phyloP scores from a whole-genome alignment of 2,888 invertebrate species.

The Diadegma fenestrale region DNA sequence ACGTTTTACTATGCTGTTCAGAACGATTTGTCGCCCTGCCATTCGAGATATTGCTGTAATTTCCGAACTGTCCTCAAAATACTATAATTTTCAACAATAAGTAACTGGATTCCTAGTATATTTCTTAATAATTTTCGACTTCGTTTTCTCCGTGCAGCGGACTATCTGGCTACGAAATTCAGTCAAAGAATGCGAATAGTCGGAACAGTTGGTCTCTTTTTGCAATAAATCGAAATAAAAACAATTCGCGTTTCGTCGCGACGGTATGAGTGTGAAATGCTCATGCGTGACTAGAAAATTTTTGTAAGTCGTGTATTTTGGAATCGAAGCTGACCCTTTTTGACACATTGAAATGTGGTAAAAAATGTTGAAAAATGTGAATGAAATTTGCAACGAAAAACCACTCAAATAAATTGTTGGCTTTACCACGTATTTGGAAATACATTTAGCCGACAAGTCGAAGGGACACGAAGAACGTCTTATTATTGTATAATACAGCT shows the following conservation, averaged over 20 bases:
- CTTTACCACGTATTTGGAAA: not conserved
- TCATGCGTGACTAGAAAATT: not conserved
- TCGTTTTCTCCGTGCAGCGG: too few relatives aligned
- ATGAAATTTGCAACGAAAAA: not conserved
- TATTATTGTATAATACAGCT: constrained; percentile 6
- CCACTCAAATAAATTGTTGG: not conserved
- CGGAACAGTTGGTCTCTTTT: constrained; percentile 7
- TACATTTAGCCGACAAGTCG: not conserved
- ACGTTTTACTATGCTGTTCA: too few relatives aligned
- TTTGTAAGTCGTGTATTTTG: not conserved
- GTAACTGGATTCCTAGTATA: too few relatives aligned
- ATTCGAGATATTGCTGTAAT: too few relatives aligned
- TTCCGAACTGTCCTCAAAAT: too few relatives aligned
- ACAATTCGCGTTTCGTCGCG: not conserved
- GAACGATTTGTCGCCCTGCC: too few relatives aligned
- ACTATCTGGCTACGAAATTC: not conserved
- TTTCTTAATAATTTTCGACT: too few relatives aligned
- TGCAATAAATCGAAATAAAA: not conserved
- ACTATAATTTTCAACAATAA: too few relatives aligned
- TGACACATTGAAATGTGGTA: not conserved
- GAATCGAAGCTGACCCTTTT: not conserved
- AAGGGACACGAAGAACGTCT: not conserved
- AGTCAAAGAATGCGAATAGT: not conserved
- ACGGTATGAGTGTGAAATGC: too few relatives aligned
- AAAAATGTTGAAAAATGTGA: too few relatives aligned